These are phyloP conservation scores for Eriocheir sinensis DNA, from an alignment of 1,140 invertebrate genomes.

Conservation along the genomic window DNA sequence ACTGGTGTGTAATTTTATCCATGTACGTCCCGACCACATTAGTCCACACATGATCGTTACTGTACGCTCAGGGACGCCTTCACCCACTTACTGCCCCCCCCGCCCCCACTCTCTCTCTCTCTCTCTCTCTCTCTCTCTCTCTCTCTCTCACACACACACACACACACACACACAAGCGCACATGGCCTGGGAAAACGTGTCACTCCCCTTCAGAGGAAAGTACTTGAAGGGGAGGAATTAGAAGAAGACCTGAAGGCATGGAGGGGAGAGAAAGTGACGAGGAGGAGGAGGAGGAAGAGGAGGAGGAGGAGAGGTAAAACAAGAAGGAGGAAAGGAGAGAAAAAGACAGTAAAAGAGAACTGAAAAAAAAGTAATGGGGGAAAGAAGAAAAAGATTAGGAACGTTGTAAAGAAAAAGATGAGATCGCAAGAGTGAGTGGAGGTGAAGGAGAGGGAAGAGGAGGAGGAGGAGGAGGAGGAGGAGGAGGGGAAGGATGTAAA, in stretches of 20 bases:
- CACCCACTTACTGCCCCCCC: too few species aligned
- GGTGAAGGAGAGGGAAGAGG: neutral
- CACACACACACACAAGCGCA: too few species aligned
- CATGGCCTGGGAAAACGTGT: too few species aligned
- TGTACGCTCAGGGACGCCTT: too few species aligned
- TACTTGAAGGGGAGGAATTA: slow-evolving; percentile 52
- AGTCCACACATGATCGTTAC: too few species aligned
- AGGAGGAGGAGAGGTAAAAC: neutral
- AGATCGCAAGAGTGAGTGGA: neutral
- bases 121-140: too few species aligned
- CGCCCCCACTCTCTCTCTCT: too few species aligned
- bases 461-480: neutral
- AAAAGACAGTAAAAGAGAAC: neutral
- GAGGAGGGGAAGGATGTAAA: neutral
- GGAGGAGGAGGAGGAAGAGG: neutral
- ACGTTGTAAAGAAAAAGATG: too few species aligned
- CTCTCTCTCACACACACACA: too few species aligned
- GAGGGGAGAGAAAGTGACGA: slow-evolving; percentile 27
- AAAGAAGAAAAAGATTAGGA: neutral
- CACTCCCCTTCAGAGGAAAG: slow-evolving; percentile 7
- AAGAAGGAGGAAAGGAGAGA: slow-evolving; percentile 27
- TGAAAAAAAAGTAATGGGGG: neutral
- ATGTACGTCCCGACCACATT: too few species aligned
- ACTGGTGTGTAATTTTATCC: too few species aligned
- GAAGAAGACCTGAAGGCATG: slow-evolving; percentile 19